phyloP scores from a whole-genome alignment of 2,797 vertebrate genomes.

The Crax fasciolata region DNA sequence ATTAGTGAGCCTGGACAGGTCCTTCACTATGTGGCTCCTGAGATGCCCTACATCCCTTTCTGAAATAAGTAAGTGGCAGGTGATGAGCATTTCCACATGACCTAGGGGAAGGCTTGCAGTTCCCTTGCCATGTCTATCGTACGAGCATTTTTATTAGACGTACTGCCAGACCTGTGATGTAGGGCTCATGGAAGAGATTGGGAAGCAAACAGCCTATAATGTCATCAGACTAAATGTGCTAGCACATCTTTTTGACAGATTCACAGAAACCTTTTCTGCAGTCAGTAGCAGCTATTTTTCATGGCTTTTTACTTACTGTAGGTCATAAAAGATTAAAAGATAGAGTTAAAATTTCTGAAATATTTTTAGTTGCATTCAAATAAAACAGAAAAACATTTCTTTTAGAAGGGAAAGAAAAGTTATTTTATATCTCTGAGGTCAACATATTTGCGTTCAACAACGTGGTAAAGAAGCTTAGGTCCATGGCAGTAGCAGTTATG shows the following conservation, averaged over 20 bases:
- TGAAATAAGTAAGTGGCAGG: background rate
- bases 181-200: background rate
- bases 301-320: background rate
- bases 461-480: background rate
- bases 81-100: background rate
- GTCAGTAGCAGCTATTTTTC: background rate
- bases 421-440: background rate
- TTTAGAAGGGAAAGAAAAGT: background rate
- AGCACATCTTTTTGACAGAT: background rate
- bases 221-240: background rate
- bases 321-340: background rate
- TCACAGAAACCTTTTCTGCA: background rate
- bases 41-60: background rate
- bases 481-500: background rate
- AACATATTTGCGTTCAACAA: constrained; percentile 1
- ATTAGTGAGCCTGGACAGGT: background rate
- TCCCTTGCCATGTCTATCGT: background rate
- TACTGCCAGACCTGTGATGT: background rate
- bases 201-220: background rate
- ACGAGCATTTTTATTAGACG: background rate
- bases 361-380: background rate
- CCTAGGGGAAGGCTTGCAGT: background rate
- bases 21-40: background rate
- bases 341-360: constrained; percentile 1
- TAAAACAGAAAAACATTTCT: background rate